Percentiles rank a stretch among this genome's conserved stretches.
Evolutionary conservation across 2,797 vertebrate genomes (phyloP).

Genomic region (Lepidocolaptes lacrymiger): DNA sequence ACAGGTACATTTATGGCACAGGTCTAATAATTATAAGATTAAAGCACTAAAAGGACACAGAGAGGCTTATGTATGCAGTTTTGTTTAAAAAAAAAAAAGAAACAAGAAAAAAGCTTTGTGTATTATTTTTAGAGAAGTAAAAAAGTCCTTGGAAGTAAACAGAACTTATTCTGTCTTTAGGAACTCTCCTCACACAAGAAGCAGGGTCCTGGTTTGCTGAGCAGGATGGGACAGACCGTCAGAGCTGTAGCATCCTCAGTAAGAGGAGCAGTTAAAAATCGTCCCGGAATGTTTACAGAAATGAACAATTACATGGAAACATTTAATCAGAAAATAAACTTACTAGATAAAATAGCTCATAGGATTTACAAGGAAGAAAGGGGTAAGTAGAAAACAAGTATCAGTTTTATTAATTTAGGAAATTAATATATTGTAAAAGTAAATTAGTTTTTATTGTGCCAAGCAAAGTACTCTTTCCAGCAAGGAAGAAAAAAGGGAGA

Average conservation of each 20-base stretch:
- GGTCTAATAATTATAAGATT: background rate
- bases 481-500: background rate
- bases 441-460: background rate
- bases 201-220: conserved; percentile 89
- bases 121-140: background rate
- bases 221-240: conserved; percentile 90
- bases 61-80: background rate
- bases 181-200: conserved; percentile 89
- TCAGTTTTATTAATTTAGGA: background rate
- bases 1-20: background rate
- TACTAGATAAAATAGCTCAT: conserved; percentile 91
- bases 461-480: background rate
- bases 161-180: conserved; percentile 71
- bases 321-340: conserved; percentile 88
- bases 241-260: conserved; percentile 88
- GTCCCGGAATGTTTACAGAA: conserved; percentile 85
- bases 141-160: background rate
- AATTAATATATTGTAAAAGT: background rate
- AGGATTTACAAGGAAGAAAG: conserved; percentile 92
- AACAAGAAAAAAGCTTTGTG: background rate
- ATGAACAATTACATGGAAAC: conserved; percentile 89
- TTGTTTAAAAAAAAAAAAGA: background rate
- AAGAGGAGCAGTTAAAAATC: conserved; percentile 83
- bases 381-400: conserved; percentile 77
- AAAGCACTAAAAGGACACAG: background rate